A percentile compares a stretch with the other conserved stretches of the same genome.
phyloP scores from a whole-genome alignment of 64 coral and sea anemone species.

The Montipora sp. region DNA sequence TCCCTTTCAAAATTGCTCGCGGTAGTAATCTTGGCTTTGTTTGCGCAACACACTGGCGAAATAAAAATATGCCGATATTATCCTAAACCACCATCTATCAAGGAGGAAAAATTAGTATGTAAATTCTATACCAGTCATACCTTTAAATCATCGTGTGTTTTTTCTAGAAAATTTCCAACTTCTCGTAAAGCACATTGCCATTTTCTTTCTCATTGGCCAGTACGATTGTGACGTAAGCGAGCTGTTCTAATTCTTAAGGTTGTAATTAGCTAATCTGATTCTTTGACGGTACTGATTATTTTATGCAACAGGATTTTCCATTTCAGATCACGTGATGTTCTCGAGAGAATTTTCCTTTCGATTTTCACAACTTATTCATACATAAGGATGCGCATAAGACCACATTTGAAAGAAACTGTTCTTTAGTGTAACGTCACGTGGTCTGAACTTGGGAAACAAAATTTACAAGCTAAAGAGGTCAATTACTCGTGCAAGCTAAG shows the following conservation, averaged over 20 bases:
- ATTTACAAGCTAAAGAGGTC: too few species aligned
- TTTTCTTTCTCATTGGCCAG: background rate
- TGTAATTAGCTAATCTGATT: background rate
- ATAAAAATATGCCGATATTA: background rate
- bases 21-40: background rate
- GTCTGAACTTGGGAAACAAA: too few species aligned
- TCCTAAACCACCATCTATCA: background rate
- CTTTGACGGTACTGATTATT: background rate
- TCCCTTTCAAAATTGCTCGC: too few species aligned
- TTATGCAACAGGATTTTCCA: too few species aligned
- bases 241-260: background rate
- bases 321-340: too few species aligned
- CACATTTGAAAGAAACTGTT: too few species aligned
- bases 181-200: background rate
- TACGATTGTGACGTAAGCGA: background rate
- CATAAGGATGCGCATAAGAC: too few species aligned
- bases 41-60: background rate
- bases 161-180: background rate
- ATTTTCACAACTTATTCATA: too few species aligned
- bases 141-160: background rate
- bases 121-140: background rate
- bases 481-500: too few species aligned
- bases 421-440: too few species aligned
- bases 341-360: too few species aligned
- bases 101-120: background rate